Evolutionary conservation across 1,140 invertebrate genomes (phyloP), one percentile per base, ranked within the genome.

Genomic region (Aphelinus atriplicis): DNA sequence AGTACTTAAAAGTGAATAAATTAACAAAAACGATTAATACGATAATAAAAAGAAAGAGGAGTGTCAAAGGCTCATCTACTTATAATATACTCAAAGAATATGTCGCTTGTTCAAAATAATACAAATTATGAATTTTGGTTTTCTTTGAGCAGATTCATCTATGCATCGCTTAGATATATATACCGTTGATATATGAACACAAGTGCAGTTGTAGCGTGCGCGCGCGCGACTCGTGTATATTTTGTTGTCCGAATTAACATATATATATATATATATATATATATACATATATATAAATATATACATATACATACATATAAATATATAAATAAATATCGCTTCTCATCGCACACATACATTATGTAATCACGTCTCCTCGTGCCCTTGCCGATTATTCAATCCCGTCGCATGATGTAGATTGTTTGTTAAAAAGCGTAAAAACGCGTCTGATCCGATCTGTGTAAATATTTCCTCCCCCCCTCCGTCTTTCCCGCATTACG

Each of bases 401-500:
- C 10, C 26, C 26, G 7, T 53, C 9, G 42, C 5, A 46, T 5
- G 10, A 42, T 61, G n/a, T 67, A 66, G 64, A 60, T 67, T 68
- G 61, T 47, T 68, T 68, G 10, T 42, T 48, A 56, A 0, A 68
- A 58, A 48, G 46, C 61, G 48, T n/a, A 26, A 26, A 26, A 26
- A 26, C 26, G 26, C 26, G 26, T 26, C 26, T 26, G 26, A 66
- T 66, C 57, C 61, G 55, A 66, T 71, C 47, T 71, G 46, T 76
- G 74, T 71, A 76, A 76, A 76, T 76, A 76, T 47, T 58, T 75
- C 68, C 68, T 65, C 7, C 48, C 43, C 3, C 53, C 45, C 7
- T 46, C 56, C 51, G 9, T 58, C n/a, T 60, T 42, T 63, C 3
- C 46, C 46, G 48, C 7, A 69, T 61, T 58, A 58, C 7, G 43